Evolutionary conservation across 2,797 vertebrate genomes (phyloP), one percentile per base, ranked within the genome.

Genomic region (Echiichthys vipera): DNA sequence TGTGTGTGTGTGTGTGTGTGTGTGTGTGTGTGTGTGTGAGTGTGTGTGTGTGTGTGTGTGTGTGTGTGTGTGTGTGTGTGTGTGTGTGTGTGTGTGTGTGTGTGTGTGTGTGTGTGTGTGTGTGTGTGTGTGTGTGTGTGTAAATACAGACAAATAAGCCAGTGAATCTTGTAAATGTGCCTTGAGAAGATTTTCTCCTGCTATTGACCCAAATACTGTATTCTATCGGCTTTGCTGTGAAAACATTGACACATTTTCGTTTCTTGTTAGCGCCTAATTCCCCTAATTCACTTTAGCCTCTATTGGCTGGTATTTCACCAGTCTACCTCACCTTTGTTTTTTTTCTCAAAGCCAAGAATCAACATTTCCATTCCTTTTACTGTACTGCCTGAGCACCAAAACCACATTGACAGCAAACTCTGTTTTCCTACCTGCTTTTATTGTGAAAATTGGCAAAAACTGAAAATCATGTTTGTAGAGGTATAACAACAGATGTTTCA

Each of bases 121-220:
- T 59, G 68, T 5, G 42, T 20, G 56, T 56, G 36, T 25, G 71
- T 13, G 69, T 71, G 62, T 63, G n/a, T 57, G 63, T 75, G 57
- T 67, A 42, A 85, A 80, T 34, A 62, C 47, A 53, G 49, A 78
- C 59, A 71, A 87, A 70, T 78, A 65, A 71, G 64, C 32, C 50
- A 7, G 1, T 34, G 43, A 59, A 57, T 59, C 49, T 58, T 78
- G 42, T 71, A 59, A 69, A 78, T 54, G 37, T 71, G 51, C 58
- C 56, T 56, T 61, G 50, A 71, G 71, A 77, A 74, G 39, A 74
- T 76, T 74, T 76, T 71, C 72, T 63, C 22, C 15, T 43, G 58
- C 65, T 78, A 71, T 79, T 81, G 83, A 76, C 70, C 59, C 24
- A 76, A 49, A 77, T 68, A 34, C 22, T 69, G 71, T 43, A 76